These are phyloP conservation scores for Mythimna impura DNA, from an alignment of 2,888 invertebrate genomes.

Conservation along the genomic window DNA sequence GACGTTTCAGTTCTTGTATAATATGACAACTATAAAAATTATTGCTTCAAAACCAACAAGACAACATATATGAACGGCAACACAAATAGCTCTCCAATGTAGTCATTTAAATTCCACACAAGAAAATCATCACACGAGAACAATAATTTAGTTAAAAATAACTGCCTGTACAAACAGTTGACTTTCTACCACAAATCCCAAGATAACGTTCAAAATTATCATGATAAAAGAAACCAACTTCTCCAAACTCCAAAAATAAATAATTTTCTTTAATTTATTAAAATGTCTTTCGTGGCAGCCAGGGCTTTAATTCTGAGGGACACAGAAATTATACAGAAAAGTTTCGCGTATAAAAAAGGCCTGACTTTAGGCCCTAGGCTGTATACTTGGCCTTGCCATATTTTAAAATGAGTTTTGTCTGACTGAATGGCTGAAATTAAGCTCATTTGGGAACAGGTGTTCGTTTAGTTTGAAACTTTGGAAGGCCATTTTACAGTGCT, in stretches of 20 bases:
- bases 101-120: neutral
- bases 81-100: neutral
- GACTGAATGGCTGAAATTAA: constrained; percentile 37
- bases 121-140: neutral
- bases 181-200: constrained; percentile 23
- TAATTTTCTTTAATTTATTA: constrained; percentile 55
- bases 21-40: neutral
- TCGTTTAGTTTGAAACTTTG: constrained; percentile 21
- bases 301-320: constrained; percentile 34
- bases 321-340: constrained; percentile 50
- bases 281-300: constrained; percentile 33
- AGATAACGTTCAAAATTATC: constrained; percentile 16
- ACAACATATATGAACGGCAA: too few species aligned
- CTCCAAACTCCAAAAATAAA: constrained; percentile 32
- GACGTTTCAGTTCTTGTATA: too few species aligned
- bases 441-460: constrained; percentile 49
- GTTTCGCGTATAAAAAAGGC: constrained; percentile 33
- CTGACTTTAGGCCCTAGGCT: constrained; percentile 41
- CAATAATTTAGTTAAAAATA: neutral
- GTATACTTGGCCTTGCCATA: constrained; percentile 27
- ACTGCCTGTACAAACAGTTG: neutral
- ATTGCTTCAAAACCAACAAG: too few species aligned
- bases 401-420: constrained; percentile 36
- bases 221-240: constrained; percentile 31
- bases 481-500: constrained; percentile 7